phyloP scores from a whole-genome alignment of 2,888 invertebrate genomes.

The Pedicia rivosa region DNA sequence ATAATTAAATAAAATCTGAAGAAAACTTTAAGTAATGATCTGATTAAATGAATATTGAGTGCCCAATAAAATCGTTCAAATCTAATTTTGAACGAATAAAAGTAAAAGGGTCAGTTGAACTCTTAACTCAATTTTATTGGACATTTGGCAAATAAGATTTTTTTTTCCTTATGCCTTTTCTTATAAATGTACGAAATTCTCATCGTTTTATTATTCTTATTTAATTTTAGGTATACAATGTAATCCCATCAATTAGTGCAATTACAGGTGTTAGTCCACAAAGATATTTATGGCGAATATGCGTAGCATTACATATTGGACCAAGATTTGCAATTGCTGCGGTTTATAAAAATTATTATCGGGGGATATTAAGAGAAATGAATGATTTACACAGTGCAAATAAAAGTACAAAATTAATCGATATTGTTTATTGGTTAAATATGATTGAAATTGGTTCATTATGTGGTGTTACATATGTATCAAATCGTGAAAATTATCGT shows the following conservation, averaged over 20 bases:
- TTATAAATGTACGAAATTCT: no score
- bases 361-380: conserved; percentile 43
- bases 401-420: conserved; percentile 44
- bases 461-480: conserved; percentile 86
- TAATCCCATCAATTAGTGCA: conserved; percentile 89
- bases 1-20: no score
- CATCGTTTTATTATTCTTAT: conserved; percentile 1
- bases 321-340: conserved; percentile 80
- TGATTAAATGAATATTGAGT: no score
- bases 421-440: conserved; percentile 67
- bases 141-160: no score
- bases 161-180: no score
- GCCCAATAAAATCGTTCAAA: no score
- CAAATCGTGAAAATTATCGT: conserved; percentile 92
- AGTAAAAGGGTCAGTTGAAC: no score
- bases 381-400: conserved; percentile 26
- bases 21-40: no score
- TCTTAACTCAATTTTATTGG: no score
- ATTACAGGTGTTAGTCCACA: conserved; percentile 89
- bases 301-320: conserved; percentile 81
- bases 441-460: conserved; percentile 69
- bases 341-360: conserved; percentile 70
- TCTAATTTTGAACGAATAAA: no score
- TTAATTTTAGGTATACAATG: conserved; percentile 66
- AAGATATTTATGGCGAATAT: conserved; percentile 81